Base-by-base conservation (phyloP, 2,888 invertebrate genomes). In the Euplexia lucipara region DNA sequence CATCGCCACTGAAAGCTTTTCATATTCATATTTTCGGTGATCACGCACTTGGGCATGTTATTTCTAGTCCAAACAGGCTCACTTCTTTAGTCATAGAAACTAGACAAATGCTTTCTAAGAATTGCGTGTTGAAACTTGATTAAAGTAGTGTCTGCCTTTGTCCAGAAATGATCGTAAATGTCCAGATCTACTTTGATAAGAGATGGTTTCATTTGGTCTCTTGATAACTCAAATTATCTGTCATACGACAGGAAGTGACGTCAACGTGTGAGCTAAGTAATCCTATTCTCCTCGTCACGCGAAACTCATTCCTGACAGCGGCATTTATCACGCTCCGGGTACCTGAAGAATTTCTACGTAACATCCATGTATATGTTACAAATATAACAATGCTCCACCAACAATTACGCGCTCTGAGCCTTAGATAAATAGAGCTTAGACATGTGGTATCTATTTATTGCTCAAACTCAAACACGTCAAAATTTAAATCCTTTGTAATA, bases 251-350 rank as follows among this genome's bases (percentile, higher is more conserved):
- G 81, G 77, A 80, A 73, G 69, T 86, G 80, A 79, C 79, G 74
- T 81, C 69, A 79, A 62, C 54, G 57, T 66, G 70, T 72, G 67
- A 66, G 37, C 57, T 66, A 60, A 47, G 71, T 75, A 71, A 74
- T 75, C 56, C 67, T 59, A 56, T 65, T 66, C 57, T 73, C 52
- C 63, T 61, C 68, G 81, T 78, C 85, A 85, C 78, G 85, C 79
- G 75, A 83, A 75, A 66, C 72, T 67, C 76, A 69, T 74, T 65
- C 49, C 51, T 51, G 42, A 59, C 57, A 67, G 61, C 57, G 65
- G 59, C 41, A 54, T 70, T 66, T 47, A 70, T 70, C 41, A 57
- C 35, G 35, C 35, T 9, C 26, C 26, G 30, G 26, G 20, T 47
- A 66, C 22, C 16, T 61, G 57, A 32, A 39, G 37, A 64, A 48